Percentiles rank a stretch among this genome's conserved stretches.
Evolutionary conservation across 2,888 invertebrate species (phyloP).

Genomic region (Dryobota labecula): DNA sequence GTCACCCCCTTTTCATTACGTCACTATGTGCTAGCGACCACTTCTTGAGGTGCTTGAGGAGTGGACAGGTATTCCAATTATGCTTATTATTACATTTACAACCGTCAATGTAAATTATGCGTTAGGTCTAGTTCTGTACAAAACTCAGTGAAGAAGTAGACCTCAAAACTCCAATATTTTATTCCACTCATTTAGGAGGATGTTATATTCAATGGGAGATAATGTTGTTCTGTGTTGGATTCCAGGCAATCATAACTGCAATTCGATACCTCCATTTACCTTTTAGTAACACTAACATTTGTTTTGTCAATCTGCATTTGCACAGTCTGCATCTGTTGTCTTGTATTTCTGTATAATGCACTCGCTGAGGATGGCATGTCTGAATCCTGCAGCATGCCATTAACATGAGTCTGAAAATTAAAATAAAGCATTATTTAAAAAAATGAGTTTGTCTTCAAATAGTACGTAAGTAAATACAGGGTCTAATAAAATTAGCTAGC

Average conservation of each 20-base stretch:
- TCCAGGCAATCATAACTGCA: not conserved
- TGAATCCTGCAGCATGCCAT: constrained; percentile 87
- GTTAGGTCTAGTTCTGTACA: not conserved
- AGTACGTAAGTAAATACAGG: not conserved
- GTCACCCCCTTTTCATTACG: too few species aligned
- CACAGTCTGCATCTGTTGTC: constrained; percentile 79
- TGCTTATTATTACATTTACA: not conserved
- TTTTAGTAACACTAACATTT: constrained; percentile 87
- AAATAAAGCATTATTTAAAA: not conserved
- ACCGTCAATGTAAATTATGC: not conserved
- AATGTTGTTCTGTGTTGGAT: not conserved
- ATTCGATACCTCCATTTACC: constrained; percentile 69
- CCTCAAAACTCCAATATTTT: not conserved
- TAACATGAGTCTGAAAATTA: constrained; percentile 85
- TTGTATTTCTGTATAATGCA: constrained; percentile 82
- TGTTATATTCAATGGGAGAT: not conserved
- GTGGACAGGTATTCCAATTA: too few species aligned
- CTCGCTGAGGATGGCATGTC: constrained; percentile 88
- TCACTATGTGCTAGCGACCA: too few species aligned
- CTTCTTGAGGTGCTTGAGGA: too few species aligned
- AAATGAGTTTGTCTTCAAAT: not conserved
- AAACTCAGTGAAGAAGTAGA: not conserved
- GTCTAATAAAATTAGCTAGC: too few species aligned
- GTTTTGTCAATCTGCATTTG: constrained; percentile 88
- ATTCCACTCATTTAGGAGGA: not conserved